phyloP scores from a whole-genome alignment of 2,113 vertebrate genomes.

The Alectura lathami region DNA sequence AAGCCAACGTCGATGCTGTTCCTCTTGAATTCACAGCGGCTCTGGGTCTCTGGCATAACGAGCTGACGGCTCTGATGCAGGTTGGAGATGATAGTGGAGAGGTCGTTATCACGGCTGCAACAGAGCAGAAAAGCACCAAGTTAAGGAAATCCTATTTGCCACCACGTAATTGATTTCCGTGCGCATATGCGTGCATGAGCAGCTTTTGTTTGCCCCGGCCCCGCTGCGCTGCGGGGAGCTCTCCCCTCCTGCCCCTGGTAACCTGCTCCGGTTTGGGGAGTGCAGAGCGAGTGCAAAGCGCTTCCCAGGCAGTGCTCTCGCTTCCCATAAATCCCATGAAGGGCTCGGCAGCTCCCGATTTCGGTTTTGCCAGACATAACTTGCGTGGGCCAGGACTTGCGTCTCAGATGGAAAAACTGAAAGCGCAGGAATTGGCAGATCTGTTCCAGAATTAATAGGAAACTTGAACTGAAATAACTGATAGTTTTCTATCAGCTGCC shows the following conservation, averaged over 20 bases:
- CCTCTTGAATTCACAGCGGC: conserved; percentile 86
- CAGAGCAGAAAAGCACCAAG: conserved; percentile 35
- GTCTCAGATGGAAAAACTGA: conserved; percentile 45
- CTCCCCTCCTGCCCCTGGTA: not conserved
- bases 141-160: conserved; percentile 8
- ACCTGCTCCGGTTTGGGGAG: not conserved
- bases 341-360: conserved; percentile 11
- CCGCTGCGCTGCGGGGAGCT: not conserved
- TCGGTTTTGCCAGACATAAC: conserved; percentile 51
- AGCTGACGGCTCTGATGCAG: conserved; percentile 92
- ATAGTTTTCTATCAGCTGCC: conserved; percentile 50
- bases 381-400: conserved; percentile 53
- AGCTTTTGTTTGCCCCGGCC: not conserved
- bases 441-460: conserved; percentile 13
- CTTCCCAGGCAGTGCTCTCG: conserved; percentile 13
- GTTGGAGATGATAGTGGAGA: conserved; percentile 94
- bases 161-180: not conserved
- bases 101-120: conserved; percentile 90
- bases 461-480: conserved; percentile 43
- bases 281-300: not conserved
- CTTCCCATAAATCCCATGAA: conserved; percentile 56
- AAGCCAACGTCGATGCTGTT: conserved; percentile 78
- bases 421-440: conserved; percentile 34
- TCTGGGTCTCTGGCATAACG: conserved; percentile 93
- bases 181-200: not conserved